Evolutionary conservation across 53 echinoderm and acorn worm genomes (phyloP), one percentile per base, ranked within the genome.

Genomic region (Paracentrotus lividus): DNA sequence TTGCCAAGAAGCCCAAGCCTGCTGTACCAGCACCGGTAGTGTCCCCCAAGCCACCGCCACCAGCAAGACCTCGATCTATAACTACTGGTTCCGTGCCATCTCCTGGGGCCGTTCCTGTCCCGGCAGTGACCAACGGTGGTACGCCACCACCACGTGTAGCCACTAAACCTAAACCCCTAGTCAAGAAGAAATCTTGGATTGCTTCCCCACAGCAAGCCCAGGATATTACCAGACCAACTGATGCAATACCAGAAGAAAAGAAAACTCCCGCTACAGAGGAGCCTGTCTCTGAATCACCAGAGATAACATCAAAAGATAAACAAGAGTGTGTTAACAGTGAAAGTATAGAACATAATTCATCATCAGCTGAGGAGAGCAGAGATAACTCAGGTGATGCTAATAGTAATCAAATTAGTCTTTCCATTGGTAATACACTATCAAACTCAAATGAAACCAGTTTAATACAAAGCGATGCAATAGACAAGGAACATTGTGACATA

Each of bases 121-220:
- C 67, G 42, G 10, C 24, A 32, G 43, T 67, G 90, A 64, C 90
- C 47, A 91, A 91, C 54, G 91, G 91, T 54, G 76, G 76, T 16
- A 27, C 54, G 8, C 77, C 54, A 31, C 91, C 75, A 51, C 55
- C 91, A 8, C 66, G 47, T 67, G 43, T 47, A 3, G 77, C 36
- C 21, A 58, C 59, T 0, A 91, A 58, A 14, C 88, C 88, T 0
- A 72, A 72, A 38, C 91, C 91, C 33, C 31, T 34, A 27, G 36
- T 76, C 77, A 91, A 76, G 53, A 72, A 77, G 27, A 91, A 91
- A 52, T 76, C 91, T 2, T 91, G 52, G 76, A 31, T 91, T 33
- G 27, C 76, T 29, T 53, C 91, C 20, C 91, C 91, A 53, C 77
- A 72, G 77, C 91, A 72, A 26, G 49, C 77, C n/a, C 6, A 88